Evolutionary conservation across 2,113 vertebrate species (phyloP), one percentile per base, ranked within the genome.

Genomic region (Tichodroma muraria): DNA sequence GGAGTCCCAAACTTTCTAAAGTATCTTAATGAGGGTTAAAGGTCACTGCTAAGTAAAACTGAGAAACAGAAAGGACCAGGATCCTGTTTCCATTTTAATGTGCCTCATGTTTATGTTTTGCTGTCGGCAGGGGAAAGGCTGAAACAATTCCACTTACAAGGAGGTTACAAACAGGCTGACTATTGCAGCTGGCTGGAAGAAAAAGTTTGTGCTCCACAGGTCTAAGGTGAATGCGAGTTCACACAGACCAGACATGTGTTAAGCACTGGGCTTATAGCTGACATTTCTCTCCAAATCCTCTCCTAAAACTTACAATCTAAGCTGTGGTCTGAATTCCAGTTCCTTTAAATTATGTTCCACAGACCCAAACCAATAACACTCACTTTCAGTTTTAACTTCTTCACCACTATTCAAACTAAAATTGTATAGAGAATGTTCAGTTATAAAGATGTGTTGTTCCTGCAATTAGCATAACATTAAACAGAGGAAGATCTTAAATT

Each of bases 41-140:
- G 98, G 98, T 98, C 97, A 96, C 78, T 91, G 94, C 97, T 98
- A 98, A 98, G 97, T 97, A 97, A 97, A 97, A 97, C 98, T 96
- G 95, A 97, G 97, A 97, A 97, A 96, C 97, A 97, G 96, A 97
- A 97, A 97, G 94, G 96, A 96, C 79, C 93, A 94, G 97, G 97
- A 98, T 98, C 98, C 97, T 98, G 98, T 98, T 98, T 98, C 98
- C 98, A 98, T 97, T 98, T 98, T 97, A 98, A 97, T 97, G 97
- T 96, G 93, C 84, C 93, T 94, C 90, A 88, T 97, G 98, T 98
- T 98, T 98, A 98, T 97, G 90, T 97, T 98, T 97, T 97, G 96
- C 80, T 87, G 94, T 97, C 77, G 49, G 90, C 93, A 97, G 93
- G 97, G 97, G 96, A 98, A 98, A 97, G 95, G 69, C 96, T 85